These are phyloP conservation scores for Lagodon rhomboides DNA, from an alignment of 2,797 vertebrate species.

Conservation along the genomic window DNA sequence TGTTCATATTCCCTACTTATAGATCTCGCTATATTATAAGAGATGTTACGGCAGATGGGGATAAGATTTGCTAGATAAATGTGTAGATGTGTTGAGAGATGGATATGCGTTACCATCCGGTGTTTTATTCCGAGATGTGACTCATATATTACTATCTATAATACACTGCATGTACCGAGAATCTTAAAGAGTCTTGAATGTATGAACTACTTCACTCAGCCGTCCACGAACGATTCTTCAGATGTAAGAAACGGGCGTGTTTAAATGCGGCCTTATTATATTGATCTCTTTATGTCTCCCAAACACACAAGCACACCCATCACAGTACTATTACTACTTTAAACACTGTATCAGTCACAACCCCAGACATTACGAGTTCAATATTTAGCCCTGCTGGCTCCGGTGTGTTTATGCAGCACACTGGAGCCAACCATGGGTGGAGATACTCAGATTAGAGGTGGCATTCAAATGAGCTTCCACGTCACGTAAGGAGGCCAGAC, in stretches of 20 bases:
- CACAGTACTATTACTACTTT: background rate
- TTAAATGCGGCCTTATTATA: constrained; percentile 18
- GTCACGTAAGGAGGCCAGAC: too few species aligned
- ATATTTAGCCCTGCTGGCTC: background rate
- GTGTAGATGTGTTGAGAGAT: constrained; percentile 53
- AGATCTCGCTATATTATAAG: constrained; percentile 62
- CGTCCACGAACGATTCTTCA: background rate
- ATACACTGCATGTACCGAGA: constrained; percentile 16
- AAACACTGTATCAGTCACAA: constrained; percentile 2
- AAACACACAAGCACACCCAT: constrained; percentile 1
- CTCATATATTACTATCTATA: constrained; percentile 16
- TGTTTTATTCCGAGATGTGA: constrained; percentile 35
- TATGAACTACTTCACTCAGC: constrained; percentile 4
- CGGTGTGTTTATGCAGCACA: too few species aligned
- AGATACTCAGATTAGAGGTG: too few species aligned
- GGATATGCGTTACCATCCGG: constrained; percentile 45
- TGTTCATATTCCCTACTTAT: constrained; percentile 73
- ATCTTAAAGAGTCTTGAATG: constrained; percentile 16
- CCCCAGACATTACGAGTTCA: background rate
- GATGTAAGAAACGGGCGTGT: constrained; percentile 1
- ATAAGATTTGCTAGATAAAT: constrained; percentile 61
- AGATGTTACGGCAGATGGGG: constrained; percentile 54
- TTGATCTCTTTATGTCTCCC: constrained; percentile 16
- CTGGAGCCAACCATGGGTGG: too few species aligned
- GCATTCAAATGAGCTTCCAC: too few species aligned